These are phyloP conservation scores for Sericinus montela DNA, from an alignment of 2,888 invertebrate genomes.

Conservation along the genomic window DNA sequence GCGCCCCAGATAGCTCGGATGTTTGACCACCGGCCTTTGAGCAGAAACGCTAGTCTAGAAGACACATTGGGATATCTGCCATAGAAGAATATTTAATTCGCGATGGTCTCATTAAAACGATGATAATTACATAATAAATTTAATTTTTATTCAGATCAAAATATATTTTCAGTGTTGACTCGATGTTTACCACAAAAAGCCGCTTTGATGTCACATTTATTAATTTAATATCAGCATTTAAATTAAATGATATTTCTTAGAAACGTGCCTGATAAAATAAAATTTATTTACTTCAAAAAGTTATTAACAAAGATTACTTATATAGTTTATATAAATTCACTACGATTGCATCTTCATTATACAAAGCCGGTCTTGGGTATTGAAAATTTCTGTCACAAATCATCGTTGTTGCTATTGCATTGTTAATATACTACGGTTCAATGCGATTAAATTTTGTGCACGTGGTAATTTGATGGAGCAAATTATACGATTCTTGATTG, in stretches of 20 bases:
- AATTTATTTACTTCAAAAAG: no score
- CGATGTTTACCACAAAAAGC: no score
- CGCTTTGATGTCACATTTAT: no score
- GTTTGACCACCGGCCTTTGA: constrained; percentile 59
- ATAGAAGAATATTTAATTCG: constrained; percentile 29
- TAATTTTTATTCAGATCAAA: no score
- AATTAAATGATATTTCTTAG: no score
- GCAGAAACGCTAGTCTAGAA: constrained; percentile 78
- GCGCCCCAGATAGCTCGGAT: constrained; percentile 46
- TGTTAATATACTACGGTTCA: neutral
- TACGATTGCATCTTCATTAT: neutral
- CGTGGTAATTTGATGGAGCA: neutral
- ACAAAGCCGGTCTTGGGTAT: neutral
- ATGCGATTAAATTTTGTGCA: neutral
- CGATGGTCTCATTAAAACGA: no score
- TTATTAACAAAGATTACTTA: no score
- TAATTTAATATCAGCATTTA: no score
- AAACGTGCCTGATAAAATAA: no score
- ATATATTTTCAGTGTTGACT: no score
- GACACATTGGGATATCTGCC: constrained; percentile 83
- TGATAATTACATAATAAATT: no score
- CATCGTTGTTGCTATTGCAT: neutral
- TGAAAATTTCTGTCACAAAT: neutral
- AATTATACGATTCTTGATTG: neutral
- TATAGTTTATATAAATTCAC: no score